Evolutionary conservation across 2,888 invertebrate species (phyloP).

Genomic region (Nomada fucata): DNA sequence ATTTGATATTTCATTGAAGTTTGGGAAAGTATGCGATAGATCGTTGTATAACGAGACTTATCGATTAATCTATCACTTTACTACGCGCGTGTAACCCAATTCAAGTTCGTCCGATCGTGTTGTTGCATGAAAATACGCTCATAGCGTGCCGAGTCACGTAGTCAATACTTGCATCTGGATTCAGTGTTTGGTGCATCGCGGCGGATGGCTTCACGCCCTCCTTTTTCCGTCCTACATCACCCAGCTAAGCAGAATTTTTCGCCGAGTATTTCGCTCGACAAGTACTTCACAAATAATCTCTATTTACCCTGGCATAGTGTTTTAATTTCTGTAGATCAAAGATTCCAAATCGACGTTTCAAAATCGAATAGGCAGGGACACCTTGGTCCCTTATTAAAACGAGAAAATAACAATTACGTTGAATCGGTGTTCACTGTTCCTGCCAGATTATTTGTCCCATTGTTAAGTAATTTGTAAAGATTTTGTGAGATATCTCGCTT

Average conservation of each 20-base stretch:
- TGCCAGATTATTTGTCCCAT: too few species aligned
- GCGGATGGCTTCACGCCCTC: conserved; percentile 37
- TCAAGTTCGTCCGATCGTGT: conserved; percentile 54
- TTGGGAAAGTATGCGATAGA: conserved; percentile 3
- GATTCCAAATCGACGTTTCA: too few species aligned
- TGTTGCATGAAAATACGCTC: conserved; percentile 67
- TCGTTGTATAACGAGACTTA: conserved; percentile 26
- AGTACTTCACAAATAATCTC: not conserved
- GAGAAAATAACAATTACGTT: too few species aligned
- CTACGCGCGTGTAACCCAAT: conserved; percentile 43
- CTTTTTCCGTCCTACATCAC: conserved; percentile 21
- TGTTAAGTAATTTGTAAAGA: too few species aligned
- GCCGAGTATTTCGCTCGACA: conserved; percentile 7
- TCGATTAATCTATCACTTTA: conserved; percentile 41
- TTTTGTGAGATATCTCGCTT: too few species aligned
- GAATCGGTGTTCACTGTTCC: too few species aligned
- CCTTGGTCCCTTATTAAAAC: too few species aligned
- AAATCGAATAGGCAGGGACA: too few species aligned
- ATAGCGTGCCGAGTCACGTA: conserved; percentile 69
- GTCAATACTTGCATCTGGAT: conserved; percentile 65
- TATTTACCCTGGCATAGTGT: not conserved
- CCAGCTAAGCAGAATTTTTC: conserved; percentile 41
- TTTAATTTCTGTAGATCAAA: not conserved
- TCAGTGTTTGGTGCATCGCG: conserved; percentile 58
- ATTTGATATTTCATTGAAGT: not conserved